phyloP scores from a whole-genome alignment of 2,797 vertebrate genomes.

The Fringilla coelebs region DNA sequence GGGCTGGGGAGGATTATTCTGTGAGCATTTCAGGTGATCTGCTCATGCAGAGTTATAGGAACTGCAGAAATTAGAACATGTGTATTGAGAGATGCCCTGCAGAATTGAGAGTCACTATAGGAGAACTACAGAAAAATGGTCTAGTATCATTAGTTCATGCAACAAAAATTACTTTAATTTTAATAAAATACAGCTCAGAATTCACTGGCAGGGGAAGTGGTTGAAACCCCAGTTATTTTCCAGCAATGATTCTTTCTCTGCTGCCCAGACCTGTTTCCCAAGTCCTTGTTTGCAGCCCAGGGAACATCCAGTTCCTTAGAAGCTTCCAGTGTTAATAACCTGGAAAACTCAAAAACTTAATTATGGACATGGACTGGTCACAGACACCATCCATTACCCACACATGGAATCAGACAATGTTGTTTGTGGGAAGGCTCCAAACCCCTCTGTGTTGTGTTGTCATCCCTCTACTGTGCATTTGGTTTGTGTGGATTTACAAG shows the following conservation, averaged over 20 bases:
- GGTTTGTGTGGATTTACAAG: not conserved
- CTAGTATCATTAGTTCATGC: not conserved
- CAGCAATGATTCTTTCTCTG: not conserved
- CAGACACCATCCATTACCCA: not conserved
- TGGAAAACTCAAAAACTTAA: not conserved
- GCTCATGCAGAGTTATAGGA: not conserved
- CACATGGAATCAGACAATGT: not conserved
- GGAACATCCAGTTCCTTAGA: not conserved
- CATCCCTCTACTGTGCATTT: not conserved
- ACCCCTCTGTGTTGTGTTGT: not conserved
- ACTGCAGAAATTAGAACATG: not conserved
- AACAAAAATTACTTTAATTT: not conserved
- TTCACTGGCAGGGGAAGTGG: not conserved
- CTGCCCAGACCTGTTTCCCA: not conserved
- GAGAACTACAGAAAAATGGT: not conserved
- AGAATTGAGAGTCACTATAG: not conserved
- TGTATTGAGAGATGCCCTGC: not conserved
- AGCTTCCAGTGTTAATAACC: not conserved
- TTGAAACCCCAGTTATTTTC: not conserved
- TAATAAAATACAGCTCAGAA: not conserved
- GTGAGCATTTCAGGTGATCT: not conserved
- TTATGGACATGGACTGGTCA: not conserved
- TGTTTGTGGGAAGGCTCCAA: not conserved
- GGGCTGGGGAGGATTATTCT: not conserved
- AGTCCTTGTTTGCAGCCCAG: not conserved